A percentile compares a stretch with the other conserved stretches of the same genome.
Evolutionary conservation across 2,113 vertebrate genomes (phyloP).

Genomic region (Scopus umbretta): DNA sequence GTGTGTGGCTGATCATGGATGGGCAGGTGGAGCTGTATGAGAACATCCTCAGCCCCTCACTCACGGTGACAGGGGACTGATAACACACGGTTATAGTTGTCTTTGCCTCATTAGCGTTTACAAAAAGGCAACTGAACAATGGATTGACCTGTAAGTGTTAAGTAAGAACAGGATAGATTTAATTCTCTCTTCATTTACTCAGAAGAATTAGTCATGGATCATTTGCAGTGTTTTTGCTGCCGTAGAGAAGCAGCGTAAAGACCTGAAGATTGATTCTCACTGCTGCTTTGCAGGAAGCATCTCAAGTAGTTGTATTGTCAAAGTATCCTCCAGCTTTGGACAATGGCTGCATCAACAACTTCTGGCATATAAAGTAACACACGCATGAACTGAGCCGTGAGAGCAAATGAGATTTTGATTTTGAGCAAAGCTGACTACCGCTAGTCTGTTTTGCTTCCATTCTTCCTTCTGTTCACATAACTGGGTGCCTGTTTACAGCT

Average conservation of each 20-base stretch:
- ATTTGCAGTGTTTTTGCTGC: neutral
- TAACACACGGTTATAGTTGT: neutral
- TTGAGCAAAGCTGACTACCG: neutral
- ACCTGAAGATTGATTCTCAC: neutral
- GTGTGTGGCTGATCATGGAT: neutral
- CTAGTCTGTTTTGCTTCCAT: neutral
- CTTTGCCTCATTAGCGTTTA: neutral
- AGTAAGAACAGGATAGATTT: neutral
- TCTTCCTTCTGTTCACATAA: neutral
- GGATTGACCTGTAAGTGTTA: neutral
- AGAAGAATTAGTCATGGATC: neutral
- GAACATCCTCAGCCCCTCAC: neutral
- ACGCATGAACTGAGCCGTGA: accelerated
- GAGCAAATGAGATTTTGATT: neutral
- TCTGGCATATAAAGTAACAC: neutral
- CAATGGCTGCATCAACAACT: neutral
- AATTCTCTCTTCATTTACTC: neutral
- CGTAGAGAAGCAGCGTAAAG: neutral
- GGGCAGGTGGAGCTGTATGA: neutral
- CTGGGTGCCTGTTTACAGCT: neutral
- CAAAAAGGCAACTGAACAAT: neutral
- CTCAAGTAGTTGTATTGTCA: neutral
- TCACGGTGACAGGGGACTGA: neutral
- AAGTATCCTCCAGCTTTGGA: neutral
- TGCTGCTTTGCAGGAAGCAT: neutral